Evolutionary conservation across 2,888 invertebrate species (phyloP).

Genomic region (Noctuana brunneofusca): DNA sequence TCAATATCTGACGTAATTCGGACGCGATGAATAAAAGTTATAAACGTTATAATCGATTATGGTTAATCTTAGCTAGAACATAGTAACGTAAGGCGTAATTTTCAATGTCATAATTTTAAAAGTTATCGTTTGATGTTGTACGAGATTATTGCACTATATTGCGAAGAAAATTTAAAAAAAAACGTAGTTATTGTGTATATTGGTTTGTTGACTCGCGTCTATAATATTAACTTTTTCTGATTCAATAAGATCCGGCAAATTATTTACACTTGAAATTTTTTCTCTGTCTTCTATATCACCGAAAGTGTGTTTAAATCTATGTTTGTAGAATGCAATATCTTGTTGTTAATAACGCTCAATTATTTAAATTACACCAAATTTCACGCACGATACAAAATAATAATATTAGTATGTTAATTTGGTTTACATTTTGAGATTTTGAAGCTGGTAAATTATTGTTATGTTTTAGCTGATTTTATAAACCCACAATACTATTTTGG

Average conservation of each 20-base stretch:
- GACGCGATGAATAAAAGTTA: constrained; percentile 16
- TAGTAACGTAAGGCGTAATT: constrained; percentile 20
- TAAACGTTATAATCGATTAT: constrained; percentile 14
- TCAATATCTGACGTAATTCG: constrained; percentile 18
- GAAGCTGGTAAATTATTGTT: constrained; percentile 9
- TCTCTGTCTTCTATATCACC: background rate
- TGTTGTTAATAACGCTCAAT: background rate
- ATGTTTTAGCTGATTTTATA: constrained; percentile 19
- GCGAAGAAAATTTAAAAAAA: constrained; percentile 27
- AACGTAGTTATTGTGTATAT: constrained; percentile 1
- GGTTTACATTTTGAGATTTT: constrained; percentile 31
- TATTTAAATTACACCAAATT: background rate
- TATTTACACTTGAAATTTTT: no score
- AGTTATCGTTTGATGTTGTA: constrained; percentile 3
- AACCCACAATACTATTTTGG: constrained; percentile 1
- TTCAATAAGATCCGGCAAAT: no score
- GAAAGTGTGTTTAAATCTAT: background rate
- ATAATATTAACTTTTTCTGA: background rate
- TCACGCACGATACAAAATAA: background rate
- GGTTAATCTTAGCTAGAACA: constrained; percentile 9
- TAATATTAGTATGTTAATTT: background rate
- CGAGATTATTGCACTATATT: constrained; percentile 16
- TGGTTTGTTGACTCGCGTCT: constrained; percentile 12
- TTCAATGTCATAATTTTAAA: constrained; percentile 15
- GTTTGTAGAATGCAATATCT: background rate